Base-by-base conservation (phyloP, 2,797 vertebrate species). In the Erpetoichthys calabaricus region DNA sequence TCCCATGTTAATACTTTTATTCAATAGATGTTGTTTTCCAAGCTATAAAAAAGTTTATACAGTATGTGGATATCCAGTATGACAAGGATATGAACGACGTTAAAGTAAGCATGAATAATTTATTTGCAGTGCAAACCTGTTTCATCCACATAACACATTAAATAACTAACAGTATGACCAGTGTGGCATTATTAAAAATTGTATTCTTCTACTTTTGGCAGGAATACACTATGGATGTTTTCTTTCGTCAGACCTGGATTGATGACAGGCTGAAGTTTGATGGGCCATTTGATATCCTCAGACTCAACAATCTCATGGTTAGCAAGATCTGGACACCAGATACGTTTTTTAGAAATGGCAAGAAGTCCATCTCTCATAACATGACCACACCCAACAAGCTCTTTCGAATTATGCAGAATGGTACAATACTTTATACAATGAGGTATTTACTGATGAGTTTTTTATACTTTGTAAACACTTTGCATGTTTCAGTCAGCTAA, bases 311-410 rank as follows among this genome's bases (percentile, higher is more conserved):
- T 73, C 81, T 88, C 64, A 89, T 89, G 86, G 86, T 89, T 80
- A 87, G 82, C 76, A 88, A 88, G 68, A 89, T 89, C 72, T 89
- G 86, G 86, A 89, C 86, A 1, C 86, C 86, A 2, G 86, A 89
- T 75, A 89, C 86, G 3, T 89, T 88, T 73, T 89, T 89, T 80
- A 81, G 86, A 58, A 89, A 89, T 71, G 85, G 85, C 75, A 89
- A 89, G 77, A 81, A 82, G 70, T 89, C 86, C 67, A 87, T 89
- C 66, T 82, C 86, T 66, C 86, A 89, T 84, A 89, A 89, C 83
- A 89, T 89, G 86, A 89, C 86, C 69, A 88, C 86, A 59, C 86
- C 86, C 64, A 89, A 89, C 86, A 89, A 86, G 85, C 86, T 89
- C 80, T 89, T 89, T 59, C 82, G 86, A 67, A 89, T 89, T 81